Evolutionary conservation across 2,797 vertebrate species (phyloP), one percentile per base, ranked within the genome.

Genomic region (Ctenosaura bakeri): DNA sequence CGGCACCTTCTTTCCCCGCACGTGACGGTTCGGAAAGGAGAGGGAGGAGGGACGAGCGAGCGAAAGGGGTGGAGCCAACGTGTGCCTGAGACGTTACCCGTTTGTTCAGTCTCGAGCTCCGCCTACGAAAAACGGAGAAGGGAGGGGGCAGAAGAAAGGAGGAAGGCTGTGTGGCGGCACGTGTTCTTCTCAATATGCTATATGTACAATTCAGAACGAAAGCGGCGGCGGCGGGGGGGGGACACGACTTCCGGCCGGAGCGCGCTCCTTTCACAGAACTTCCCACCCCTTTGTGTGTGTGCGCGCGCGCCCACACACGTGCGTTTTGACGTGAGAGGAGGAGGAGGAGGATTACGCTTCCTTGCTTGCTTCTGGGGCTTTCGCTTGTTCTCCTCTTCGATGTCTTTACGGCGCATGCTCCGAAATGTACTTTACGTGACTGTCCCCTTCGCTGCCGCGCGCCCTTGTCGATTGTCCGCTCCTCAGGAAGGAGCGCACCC

Each of bases 1-100:
- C 93, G 62, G 91, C 90, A 92, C 95, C 95, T 92, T 88, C 90
- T 69, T 85, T 46, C 50, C 77, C 62, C 22, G 24, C 71, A 88
- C 94, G 89, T 94, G 93, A 94, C 66, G 24, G 29, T 2, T 14
- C 73, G 69, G 46, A 26, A 18, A n/a, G 22, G 62, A 26, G 62
- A 9, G 35, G 66, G 26, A 13, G 20, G 29, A 62, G 18, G 4
- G n/a, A 32, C 6, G 13, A 38, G 3, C 5, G 59, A 18, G 24
- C 16, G 81, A 46, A 87, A 0, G 29, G 71, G 85, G 92, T 82
- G 52, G 85, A 82, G 69, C 73, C 54, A 88, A 35, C 89, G 82
- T 69, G 91, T 91, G 91, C 89, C 86, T 42, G 56, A 38, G 32
- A 76, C 38, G 6, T 81, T 59, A 82, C 74, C 78, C 38, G 54